phyloP scores from a whole-genome alignment of 2,113 vertebrate genomes.

The Poecilia latipinna region DNA sequence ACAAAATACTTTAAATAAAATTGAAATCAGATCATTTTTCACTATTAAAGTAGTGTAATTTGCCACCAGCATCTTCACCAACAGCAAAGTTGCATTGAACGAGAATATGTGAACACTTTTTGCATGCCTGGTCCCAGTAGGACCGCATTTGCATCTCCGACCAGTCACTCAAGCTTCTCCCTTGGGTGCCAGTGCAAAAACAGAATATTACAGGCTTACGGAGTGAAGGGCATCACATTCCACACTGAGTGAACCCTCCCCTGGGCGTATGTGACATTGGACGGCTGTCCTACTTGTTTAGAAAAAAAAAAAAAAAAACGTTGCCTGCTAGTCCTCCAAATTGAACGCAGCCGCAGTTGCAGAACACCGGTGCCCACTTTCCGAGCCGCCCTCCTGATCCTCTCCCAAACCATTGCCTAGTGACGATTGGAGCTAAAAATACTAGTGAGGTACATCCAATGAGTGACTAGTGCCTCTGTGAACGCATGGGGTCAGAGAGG shows the following conservation, averaged over 20 bases:
- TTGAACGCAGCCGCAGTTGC: constrained; percentile 31
- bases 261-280: constrained; percentile 59
- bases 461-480: constrained; percentile 32
- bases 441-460: constrained; percentile 66
- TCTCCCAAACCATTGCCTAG: constrained; percentile 24
- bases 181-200: constrained; percentile 31
- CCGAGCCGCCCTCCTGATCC: constrained; percentile 19
- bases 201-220: constrained; percentile 46
- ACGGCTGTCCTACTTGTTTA: constrained; percentile 43
- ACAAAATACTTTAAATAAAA: neutral
- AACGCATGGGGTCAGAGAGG: constrained; percentile 34
- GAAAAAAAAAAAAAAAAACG: constrained; percentile 12
- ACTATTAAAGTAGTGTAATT: neutral
- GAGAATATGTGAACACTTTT: constrained; percentile 14
- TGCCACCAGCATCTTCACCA: neutral
- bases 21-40: neutral
- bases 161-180: constrained; percentile 8
- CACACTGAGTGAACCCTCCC: constrained; percentile 32
- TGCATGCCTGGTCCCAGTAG: neutral
- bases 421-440: constrained; percentile 73
- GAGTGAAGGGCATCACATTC: constrained; percentile 57
- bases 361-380: constrained; percentile 52
- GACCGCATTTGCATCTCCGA: neutral
- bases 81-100: neutral
- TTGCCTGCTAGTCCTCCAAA: constrained; percentile 38